Conservation (phyloP, 2,113 vertebrate genomes). For the Sminthopsis crassicaudata region DNA sequence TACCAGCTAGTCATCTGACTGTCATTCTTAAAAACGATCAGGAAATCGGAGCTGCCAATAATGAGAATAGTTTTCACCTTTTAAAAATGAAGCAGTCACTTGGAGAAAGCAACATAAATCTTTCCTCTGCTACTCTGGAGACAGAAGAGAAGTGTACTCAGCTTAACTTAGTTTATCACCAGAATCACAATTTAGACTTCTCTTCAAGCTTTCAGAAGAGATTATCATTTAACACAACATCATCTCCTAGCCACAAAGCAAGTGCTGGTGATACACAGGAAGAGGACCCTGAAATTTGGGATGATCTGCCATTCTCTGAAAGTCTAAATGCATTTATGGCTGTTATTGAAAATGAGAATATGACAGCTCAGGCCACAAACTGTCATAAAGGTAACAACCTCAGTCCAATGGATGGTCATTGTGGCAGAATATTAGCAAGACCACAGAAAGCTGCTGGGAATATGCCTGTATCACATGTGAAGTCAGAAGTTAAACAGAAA, state of each 20-base stretch:
- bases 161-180: slow-evolving; percentile 32
- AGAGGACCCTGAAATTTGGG: slow-evolving; percentile 75
- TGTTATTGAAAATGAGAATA: slow-evolving; percentile 72
- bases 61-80: slow-evolving; percentile 6
- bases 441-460: slow-evolving; percentile 33
- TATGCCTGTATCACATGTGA: not conserved
- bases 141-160: slow-evolving; percentile 47
- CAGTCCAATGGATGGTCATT: slow-evolving; percentile 9
- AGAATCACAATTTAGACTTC: slow-evolving; percentile 16
- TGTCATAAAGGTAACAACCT: not conserved
- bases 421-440: not conserved
- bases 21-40: slow-evolving; percentile 7
- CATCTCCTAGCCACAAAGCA: not conserved
- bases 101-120: slow-evolving; percentile 34
- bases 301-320: slow-evolving; percentile 86
- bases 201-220: slow-evolving; percentile 10
- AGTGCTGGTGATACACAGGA: slow-evolving; percentile 48
- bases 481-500: slow-evolving; percentile 23
- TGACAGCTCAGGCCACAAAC: slow-evolving; percentile 44
- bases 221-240: not conserved
- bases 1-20: slow-evolving; percentile 39
- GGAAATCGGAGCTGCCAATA: slow-evolving; percentile 47
- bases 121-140: slow-evolving; percentile 53
- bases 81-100: slow-evolving; percentile 25
- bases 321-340: slow-evolving; percentile 85